These are phyloP conservation scores for Heteromormyrus szaboi DNA, from an alignment of 2,797 vertebrate genomes.

Conservation along the genomic window DNA sequence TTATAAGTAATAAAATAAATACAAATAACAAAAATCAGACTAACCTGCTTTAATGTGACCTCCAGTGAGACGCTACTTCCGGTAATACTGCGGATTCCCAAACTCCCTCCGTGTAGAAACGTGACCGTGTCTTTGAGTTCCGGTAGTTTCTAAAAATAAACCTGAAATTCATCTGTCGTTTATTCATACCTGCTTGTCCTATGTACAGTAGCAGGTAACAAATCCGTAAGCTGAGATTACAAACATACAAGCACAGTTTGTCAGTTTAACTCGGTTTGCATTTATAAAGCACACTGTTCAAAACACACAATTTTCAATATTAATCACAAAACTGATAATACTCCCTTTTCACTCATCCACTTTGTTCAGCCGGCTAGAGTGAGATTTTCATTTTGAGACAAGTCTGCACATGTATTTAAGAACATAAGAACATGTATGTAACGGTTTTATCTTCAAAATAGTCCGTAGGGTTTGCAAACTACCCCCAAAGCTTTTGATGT, in stretches of 20 bases:
- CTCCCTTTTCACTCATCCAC: neutral
- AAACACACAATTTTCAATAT: neutral
- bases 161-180: neutral
- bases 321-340: neutral
- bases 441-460: neutral
- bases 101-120: slow-evolving; percentile 19
- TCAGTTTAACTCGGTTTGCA: neutral
- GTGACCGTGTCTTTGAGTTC: neutral
- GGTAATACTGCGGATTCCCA: neutral
- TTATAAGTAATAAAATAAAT: neutral
- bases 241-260: neutral
- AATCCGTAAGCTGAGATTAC: neutral
- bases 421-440: neutral
- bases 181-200: neutral
- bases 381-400: neutral
- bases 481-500: neutral
- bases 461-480: neutral
- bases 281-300: neutral
- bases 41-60: slow-evolving; percentile 30
- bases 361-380: neutral
- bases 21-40: neutral
- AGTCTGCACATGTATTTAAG: neutral
- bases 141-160: neutral
- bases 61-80: slow-evolving; percentile 29
- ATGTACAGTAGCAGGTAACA: neutral